A percentile compares a stretch with the other conserved stretches of the same genome.
Conservation (phyloP, 1,140 invertebrate species). For the Euura lappo region DNA sequence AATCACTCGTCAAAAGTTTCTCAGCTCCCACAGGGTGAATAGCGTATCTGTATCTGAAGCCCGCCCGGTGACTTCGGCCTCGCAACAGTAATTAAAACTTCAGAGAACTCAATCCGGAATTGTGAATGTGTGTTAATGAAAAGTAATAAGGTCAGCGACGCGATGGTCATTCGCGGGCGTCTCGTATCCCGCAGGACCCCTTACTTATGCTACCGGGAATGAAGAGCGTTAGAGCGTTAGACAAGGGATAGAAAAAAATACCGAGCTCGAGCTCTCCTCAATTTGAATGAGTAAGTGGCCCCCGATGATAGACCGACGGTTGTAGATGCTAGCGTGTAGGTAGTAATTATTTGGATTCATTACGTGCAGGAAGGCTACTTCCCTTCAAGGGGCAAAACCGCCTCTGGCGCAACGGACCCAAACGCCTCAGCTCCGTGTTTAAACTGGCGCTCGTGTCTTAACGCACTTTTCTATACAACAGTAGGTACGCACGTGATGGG, state of each 20-base stretch:
- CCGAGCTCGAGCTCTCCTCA: not conserved
- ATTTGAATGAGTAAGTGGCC: conserved; percentile 3
- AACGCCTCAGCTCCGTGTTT: conserved; percentile 24
- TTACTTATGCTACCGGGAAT: too few relatives aligned
- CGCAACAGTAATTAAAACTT: not conserved
- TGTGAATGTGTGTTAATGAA: not conserved
- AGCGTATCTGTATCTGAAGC: not conserved
- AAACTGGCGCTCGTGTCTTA: conserved; percentile 7
- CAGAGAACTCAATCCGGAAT: not conserved
- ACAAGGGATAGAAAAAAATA: not conserved
- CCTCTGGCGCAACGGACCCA: conserved; percentile 35
- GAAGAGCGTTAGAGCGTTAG: not conserved
- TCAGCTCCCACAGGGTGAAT: not conserved
- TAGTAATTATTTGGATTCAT: conserved; percentile 57
- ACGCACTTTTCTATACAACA: not conserved
- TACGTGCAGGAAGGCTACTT: conserved; percentile 52
- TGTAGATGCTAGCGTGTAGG: conserved; percentile 17
- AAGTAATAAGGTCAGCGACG: not conserved
- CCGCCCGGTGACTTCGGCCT: not conserved
- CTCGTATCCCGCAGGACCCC: not conserved
- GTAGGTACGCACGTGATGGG: too few relatives aligned
- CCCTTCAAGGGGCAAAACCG: conserved; percentile 33
- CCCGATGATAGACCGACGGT: not conserved
- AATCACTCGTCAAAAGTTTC: not conserved
- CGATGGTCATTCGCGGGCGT: not conserved